Conservation (phyloP, 1,140 invertebrate genomes). For the Meloidogyne chitwoodi region DNA sequence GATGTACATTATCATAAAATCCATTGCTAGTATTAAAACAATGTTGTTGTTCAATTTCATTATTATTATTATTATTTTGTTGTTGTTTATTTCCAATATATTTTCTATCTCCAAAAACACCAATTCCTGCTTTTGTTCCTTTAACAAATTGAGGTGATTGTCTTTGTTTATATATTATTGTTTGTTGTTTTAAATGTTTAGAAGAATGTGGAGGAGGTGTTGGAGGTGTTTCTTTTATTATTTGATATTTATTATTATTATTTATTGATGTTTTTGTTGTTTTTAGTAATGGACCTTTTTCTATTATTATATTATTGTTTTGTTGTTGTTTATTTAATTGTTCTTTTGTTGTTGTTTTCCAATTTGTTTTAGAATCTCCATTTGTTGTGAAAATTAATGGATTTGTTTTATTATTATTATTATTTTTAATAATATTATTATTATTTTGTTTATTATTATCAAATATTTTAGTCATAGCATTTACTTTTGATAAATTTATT, state of each 20-base stretch:
- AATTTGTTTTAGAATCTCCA: not conserved
- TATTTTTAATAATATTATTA: too few relatives aligned
- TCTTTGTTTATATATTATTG: not conserved
- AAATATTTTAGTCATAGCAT: constrained; percentile 56
- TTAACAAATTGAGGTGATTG: not conserved
- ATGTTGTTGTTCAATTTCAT: not conserved
- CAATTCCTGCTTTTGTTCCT: not conserved
- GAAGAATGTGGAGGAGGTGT: not conserved
- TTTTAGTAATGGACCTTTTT: not conserved
- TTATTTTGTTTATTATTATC: constrained; percentile 4
- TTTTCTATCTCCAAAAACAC: not conserved
- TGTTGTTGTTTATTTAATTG: not conserved
- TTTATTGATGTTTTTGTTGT: not conserved
- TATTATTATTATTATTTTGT: not conserved
- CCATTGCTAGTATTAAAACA: not conserved
- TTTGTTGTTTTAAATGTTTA: not conserved
- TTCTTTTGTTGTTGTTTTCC: not conserved
- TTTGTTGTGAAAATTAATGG: not conserved
- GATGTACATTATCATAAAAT: not conserved
- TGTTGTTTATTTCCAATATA: not conserved
- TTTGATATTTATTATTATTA: too few relatives aligned
- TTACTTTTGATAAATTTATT: constrained; percentile 50
- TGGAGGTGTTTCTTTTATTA: not conserved
- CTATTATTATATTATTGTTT: not conserved
- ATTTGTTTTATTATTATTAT: too few relatives aligned